Percentiles rank a stretch among this genome's conserved stretches.
Conservation (phyloP, 2,797 vertebrate species). For the Adelosebastes latens region DNA sequence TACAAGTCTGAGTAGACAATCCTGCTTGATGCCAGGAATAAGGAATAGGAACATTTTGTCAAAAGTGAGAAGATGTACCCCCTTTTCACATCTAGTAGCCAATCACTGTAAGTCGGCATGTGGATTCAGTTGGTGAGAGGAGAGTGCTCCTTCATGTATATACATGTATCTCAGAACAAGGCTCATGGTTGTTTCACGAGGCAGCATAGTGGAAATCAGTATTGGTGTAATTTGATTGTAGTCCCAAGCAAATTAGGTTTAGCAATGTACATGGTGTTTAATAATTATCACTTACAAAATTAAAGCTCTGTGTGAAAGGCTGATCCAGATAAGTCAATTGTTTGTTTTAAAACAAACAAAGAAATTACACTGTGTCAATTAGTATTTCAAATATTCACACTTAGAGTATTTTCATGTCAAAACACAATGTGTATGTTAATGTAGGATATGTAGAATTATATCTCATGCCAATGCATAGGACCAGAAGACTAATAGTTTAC, state of each 20-base stretch:
- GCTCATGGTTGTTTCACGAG: not conserved
- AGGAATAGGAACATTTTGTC: not conserved
- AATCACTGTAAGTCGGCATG: not conserved
- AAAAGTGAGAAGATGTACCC: not conserved
- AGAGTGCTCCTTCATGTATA: not conserved
- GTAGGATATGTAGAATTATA: not conserved
- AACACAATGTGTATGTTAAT: not conserved
- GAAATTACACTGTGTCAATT: not conserved
- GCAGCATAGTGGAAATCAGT: not conserved
- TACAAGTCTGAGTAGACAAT: not conserved
- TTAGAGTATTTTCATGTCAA: not conserved
- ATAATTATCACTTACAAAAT: constrained; percentile 20
- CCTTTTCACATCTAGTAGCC: not conserved
- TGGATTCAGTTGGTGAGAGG: not conserved
- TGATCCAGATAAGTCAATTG: not conserved
- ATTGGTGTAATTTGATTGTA: constrained; percentile 4
- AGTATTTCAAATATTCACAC: not conserved
- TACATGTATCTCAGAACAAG: not conserved
- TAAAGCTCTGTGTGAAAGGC: not conserved
- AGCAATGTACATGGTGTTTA: constrained; percentile 5
- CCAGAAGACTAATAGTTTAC: not conserved
- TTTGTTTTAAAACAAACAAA: not conserved
- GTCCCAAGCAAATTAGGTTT: not conserved
- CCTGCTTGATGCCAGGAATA: not conserved
- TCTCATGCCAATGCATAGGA: not conserved